phyloP scores from a whole-genome alignment of 2,888 invertebrate genomes.

The Tribolium freemani region DNA sequence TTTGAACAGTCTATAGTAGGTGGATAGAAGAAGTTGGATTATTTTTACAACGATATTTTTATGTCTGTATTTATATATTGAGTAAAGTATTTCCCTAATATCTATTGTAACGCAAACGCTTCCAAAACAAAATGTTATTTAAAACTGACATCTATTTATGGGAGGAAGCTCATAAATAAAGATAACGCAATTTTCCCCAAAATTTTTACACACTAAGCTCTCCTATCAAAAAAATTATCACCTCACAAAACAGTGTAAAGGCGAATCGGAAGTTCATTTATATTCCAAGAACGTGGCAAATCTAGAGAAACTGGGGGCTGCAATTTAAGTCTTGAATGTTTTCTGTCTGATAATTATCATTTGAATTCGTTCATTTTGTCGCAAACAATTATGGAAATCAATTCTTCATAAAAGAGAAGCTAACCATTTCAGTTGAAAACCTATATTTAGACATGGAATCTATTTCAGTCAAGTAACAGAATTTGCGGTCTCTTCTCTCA shows the following conservation, averaged over 20 bases:
- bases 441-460: no score
- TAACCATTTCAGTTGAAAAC: no score
- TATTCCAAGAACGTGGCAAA: background rate
- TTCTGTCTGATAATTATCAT: background rate
- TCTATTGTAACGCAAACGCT: background rate
- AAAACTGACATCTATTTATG: background rate
- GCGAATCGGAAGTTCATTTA: background rate
- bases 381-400: background rate
- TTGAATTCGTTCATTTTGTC: background rate
- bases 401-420: background rate
- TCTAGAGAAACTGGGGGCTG: background rate
- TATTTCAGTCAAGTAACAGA: no score
- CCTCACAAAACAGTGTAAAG: background rate
- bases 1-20: no score
- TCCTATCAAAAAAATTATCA: background rate
- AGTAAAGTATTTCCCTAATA: background rate
- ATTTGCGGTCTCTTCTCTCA: no score
- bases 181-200: background rate
- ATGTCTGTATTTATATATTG: no score
- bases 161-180: background rate
- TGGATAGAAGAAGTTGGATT: no score
- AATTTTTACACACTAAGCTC: background rate
- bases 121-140: background rate
- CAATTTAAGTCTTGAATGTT: background rate
- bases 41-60: no score